Conservation (phyloP, 2,113 vertebrate genomes). For the Tringa solitaria region DNA sequence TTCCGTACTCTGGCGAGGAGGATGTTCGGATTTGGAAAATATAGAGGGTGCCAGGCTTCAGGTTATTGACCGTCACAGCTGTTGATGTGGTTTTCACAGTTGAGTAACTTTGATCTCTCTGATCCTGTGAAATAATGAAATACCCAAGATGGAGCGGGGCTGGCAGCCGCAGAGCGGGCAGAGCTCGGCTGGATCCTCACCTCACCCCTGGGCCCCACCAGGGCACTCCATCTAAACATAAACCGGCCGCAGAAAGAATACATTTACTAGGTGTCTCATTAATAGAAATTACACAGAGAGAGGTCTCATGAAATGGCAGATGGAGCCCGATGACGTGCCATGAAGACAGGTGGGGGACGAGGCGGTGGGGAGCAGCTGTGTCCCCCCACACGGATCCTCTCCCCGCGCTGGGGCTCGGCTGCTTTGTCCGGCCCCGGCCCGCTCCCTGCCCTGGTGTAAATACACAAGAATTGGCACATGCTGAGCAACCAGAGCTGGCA, state of each 20-base stretch:
- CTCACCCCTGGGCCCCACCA: neutral
- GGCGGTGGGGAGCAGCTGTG: neutral
- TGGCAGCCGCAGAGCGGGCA: neutral
- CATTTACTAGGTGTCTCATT: neutral
- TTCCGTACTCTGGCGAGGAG: conserved; percentile 81
- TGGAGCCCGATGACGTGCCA: accelerated
- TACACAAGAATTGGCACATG: accelerated
- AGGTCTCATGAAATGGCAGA: neutral
- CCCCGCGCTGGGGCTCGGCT: neutral
- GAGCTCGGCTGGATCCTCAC: neutral
- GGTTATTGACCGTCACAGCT: conserved; percentile 88
- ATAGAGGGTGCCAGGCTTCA: conserved; percentile 92
- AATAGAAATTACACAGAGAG: neutral
- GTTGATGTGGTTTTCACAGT: conserved; percentile 89
- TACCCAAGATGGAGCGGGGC: neutral
- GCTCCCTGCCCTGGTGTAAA: neutral
- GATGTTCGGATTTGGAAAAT: conserved; percentile 90
- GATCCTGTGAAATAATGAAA: conserved; percentile 77
- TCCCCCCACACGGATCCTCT: accelerated
- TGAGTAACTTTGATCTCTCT: conserved; percentile 92
- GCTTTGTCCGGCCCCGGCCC: neutral
- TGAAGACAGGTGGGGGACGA: neutral
- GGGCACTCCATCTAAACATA: neutral
- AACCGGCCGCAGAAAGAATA: neutral
- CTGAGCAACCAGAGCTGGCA: neutral